Evolutionary conservation across 1,140 invertebrate genomes (phyloP), one percentile per base, ranked within the genome.

Genomic region (Calycopis cecrops): DNA sequence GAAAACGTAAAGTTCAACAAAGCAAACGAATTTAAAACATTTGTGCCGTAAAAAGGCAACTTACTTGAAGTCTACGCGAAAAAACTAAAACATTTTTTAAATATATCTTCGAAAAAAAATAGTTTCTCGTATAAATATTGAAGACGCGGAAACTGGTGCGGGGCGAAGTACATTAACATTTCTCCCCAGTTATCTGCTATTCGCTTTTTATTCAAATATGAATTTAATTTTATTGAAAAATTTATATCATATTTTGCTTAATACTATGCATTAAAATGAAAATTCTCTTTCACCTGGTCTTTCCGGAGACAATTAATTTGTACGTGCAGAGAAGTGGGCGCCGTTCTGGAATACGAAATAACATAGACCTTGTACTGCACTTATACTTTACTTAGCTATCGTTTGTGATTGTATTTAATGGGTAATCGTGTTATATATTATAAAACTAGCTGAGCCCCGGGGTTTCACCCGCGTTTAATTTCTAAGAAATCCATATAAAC

Each of bases 191-290:
- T 51, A 37, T 35, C 28, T 50, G 21, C 12, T 53, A 28, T 44
- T 44, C 18, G n/a, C 37, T 34, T 53, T 53, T 38, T 12, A 16
- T 42, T 42, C 40, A 42, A 42, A 42, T 42, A 37, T 17, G 28
- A 47, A 33, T 28, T 57, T 44, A 55, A 34, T 35, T 55, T 48
- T 53, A 57, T 53, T 57, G 40, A 61, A 61, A 51, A 59, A 53
- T 53, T 50, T 47, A 35, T 53, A 21, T 38, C 18, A 14, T 56
- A 53, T 40, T 61, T 62, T 38, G 55, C 55, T 57, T 62, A 57
- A 62, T 58, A 58, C 33, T 63, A 57, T 66, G 60, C 55, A 66
- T 63, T 54, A 60, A 62, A 60, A 58, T 56, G 54, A 58, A 60
- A 59, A 61, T 44, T 63, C 53, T 56, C 48, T 34, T 48, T 38